phyloP scores from a whole-genome alignment of 2,888 invertebrate species.

The Chaetoderma sp. region DNA sequence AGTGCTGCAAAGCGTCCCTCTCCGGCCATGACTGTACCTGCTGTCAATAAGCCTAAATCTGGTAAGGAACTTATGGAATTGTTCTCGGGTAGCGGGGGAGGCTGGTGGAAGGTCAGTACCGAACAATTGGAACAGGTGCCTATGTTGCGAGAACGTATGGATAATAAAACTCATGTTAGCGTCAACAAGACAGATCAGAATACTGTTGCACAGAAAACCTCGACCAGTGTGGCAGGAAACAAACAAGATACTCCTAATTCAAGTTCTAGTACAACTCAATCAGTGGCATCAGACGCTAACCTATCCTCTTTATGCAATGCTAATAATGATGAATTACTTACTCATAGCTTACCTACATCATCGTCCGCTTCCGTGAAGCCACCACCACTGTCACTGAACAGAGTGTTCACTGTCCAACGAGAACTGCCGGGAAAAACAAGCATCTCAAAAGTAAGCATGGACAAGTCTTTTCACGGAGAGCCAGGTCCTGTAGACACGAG shows the following conservation, averaged over 20 bases:
- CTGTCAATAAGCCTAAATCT: slow-evolving; percentile 9
- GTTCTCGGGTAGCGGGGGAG: slow-evolving; percentile 47
- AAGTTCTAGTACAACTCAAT: background rate
- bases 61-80: slow-evolving; percentile 26
- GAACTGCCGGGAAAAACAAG: too few relatives aligned
- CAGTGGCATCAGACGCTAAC: background rate
- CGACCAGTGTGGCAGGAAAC: slow-evolving; percentile 1
- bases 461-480: slow-evolving; percentile 44
- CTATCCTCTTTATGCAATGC: background rate
- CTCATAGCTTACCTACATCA: slow-evolving; percentile 12
- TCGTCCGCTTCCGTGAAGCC: slow-evolving; percentile 24
- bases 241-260: slow-evolving; percentile 4
- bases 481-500: slow-evolving; percentile 56
- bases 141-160: background rate
- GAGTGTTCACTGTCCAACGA: background rate
- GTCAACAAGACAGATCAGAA: background rate
- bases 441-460: slow-evolving; percentile 45
- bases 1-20: background rate
- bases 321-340: background rate
- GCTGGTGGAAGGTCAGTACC: slow-evolving; percentile 47
- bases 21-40: too few relatives aligned
- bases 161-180: background rate
- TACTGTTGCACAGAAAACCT: background rate
- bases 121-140: slow-evolving; percentile 32
- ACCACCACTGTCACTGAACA: slow-evolving; percentile 21